Base-by-base conservation (phyloP, 2,797 vertebrate species). In the Danio jaintianensis region DNA sequence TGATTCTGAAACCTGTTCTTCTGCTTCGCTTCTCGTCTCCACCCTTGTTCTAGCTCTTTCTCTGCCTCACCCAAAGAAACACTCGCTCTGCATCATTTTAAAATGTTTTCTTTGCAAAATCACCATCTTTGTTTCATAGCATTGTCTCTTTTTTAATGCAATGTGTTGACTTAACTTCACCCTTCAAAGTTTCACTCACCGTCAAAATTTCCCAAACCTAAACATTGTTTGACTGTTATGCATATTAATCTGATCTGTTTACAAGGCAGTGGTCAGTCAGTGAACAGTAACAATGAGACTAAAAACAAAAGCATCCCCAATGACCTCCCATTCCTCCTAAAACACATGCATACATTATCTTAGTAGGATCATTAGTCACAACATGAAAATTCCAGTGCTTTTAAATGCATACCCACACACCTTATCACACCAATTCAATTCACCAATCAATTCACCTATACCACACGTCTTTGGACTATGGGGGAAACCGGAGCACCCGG, bases 1-100 rank as follows among this genome's bases (percentile, higher is more conserved):
- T 36, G 12, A 59, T 29, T 64, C 18, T 18, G 16, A 74, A 82
- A 84, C 82, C 73, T 36, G 85, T 61, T 82, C 15, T 22, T 77
- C 85, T 36, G 67, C 83, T 78, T 72, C 48, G 18, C 1, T n/a
- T 59, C 43, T 63, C 42, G 58, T 20, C 62, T 74, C 62, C 69
- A 58, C 69, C 64, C 52, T 10, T 66, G 10, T 66, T 82, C 56
- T 78, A 36, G 43, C 38, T 18, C 13, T 13, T 50, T 77, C 29
- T 79, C 8, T 75, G 62, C 59, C 81, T 84, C 81, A 78, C 76
- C 64, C 64, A 58, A 1, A n/a, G 1, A 11, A 47, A 55, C 20
- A 16, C 42, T 67, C 15, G n/a, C 29, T 56, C 22, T 22, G n/a
- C 2, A 50, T 50, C 43, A 63, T 69, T 83, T 59, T 38, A 52